Percentiles rank a stretch among this genome's conserved stretches.
These are phyloP conservation scores for Pelecanus crispus DNA, from an alignment of 2,113 vertebrate genomes.

Conservation along the genomic window DNA sequence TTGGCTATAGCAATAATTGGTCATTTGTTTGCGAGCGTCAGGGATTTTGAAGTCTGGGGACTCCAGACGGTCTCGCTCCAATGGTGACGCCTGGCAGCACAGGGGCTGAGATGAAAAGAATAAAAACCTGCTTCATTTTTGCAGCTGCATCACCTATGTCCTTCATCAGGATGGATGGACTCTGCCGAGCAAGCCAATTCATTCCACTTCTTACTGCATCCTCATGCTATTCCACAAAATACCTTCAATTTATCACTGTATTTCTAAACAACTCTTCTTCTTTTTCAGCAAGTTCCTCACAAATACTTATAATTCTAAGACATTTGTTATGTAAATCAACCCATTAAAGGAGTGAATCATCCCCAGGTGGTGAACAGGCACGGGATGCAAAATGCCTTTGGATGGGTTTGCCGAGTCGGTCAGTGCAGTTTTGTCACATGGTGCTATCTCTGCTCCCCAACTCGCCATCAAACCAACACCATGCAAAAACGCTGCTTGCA, in stretches of 20 bases:
- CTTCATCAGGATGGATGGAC: neutral
- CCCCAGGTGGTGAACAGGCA: neutral
- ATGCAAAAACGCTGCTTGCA: neutral
- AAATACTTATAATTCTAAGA: neutral
- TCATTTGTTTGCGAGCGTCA: neutral
- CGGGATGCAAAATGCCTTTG: neutral
- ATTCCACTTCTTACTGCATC: neutral
- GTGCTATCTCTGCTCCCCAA: neutral
- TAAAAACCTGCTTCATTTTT: neutral
- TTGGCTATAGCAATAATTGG: neutral
- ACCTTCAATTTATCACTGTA: neutral
- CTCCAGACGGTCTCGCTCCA: neutral
- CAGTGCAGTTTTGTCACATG: accelerated
- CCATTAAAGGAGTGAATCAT: neutral
- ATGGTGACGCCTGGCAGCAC: neutral
- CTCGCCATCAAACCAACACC: neutral
- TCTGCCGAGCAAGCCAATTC: neutral
- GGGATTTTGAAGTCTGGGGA: neutral
- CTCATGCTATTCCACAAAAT: neutral
- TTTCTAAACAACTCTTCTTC: neutral
- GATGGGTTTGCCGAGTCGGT: neutral
- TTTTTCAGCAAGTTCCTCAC: neutral
- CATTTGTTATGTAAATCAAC: neutral
- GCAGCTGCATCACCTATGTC: neutral
- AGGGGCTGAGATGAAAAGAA: neutral